Percentiles rank a stretch among this genome's conserved stretches.
phyloP scores from a whole-genome alignment of 2,113 vertebrate genomes.

The Ranitomeya imitator region DNA sequence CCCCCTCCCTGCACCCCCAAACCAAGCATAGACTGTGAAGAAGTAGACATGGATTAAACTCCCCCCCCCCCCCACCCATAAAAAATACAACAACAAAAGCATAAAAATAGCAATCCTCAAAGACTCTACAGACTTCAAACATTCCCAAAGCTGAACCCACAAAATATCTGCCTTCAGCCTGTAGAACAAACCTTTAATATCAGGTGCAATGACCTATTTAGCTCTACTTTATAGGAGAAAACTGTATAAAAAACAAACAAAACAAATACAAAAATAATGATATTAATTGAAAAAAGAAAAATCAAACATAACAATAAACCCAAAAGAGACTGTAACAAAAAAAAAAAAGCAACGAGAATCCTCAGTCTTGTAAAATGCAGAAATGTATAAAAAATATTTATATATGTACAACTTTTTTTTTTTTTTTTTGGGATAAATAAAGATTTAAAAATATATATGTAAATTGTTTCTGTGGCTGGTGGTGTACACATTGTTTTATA shows the following conservation, averaged over 20 bases:
- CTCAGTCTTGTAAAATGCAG: constrained; percentile 93
- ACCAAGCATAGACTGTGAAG: constrained; percentile 77
- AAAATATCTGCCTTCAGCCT: constrained; percentile 70
- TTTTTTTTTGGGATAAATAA: constrained; percentile 80
- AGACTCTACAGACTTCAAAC: constrained; percentile 63
- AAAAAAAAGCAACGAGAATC: constrained; percentile 81
- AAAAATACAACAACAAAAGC: not conserved
- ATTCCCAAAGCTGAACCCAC: constrained; percentile 72
- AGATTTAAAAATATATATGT: constrained; percentile 44
- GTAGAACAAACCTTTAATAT: constrained; percentile 71
- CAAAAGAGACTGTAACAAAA: constrained; percentile 61
- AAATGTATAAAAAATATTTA: constrained; percentile 99
- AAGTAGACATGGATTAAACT: constrained; percentile 87
- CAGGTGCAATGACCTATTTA: constrained; percentile 76
- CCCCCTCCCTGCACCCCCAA: constrained; percentile 69
- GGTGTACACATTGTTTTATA: not conserved
- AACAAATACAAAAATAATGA: constrained; percentile 61
- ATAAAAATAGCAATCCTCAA: not conserved
- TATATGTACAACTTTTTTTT: constrained; percentile 87
- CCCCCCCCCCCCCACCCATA: not conserved
- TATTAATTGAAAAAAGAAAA: constrained; percentile 60
- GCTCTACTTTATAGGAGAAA: constrained; percentile 75
- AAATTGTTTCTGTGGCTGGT: constrained; percentile 52
- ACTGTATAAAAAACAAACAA: constrained; percentile 66
- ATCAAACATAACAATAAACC: constrained; percentile 70